Evolutionary conservation across 2,888 invertebrate genomes (phyloP).

Genomic region (Drosophila multiciliata): DNA sequence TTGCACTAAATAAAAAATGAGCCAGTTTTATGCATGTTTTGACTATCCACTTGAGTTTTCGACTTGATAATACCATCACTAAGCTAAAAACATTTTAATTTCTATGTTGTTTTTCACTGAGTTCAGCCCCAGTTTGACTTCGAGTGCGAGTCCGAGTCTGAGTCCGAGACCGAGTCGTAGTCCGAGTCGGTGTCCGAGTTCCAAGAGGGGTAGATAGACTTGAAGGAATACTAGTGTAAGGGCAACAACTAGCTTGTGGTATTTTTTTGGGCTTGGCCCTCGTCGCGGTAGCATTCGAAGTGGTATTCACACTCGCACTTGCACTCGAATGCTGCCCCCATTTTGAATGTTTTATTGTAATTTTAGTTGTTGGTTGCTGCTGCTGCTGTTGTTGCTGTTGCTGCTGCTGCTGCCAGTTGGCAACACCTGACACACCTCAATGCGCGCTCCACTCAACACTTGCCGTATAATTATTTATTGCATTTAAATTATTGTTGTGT

Average conservation of each 20-base stretch:
- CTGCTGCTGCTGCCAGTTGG: slow-evolving; percentile 54
- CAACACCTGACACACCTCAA: slow-evolving; percentile 75
- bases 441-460: slow-evolving; percentile 80
- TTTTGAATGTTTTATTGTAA: slow-evolving; percentile 65
- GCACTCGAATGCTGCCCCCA: slow-evolving; percentile 43
- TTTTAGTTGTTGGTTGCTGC: slow-evolving; percentile 50
- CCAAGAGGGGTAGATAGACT: slow-evolving; percentile 28
- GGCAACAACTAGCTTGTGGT: slow-evolving; percentile 10
- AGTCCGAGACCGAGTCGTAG: neutral
- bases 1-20: neutral
- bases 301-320: neutral
- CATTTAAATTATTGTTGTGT: slow-evolving; percentile 81
- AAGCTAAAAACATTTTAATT: slow-evolving; percentile 6
- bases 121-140: slow-evolving; percentile 13
- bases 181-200: neutral
- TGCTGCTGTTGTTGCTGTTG: slow-evolving; percentile 4
- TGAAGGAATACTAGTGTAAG: slow-evolving; percentile 26
- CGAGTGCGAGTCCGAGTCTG: slow-evolving; percentile 16
- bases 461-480: slow-evolving; percentile 82
- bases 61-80: neutral
- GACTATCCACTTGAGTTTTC: neutral
- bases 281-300: slow-evolving; percentile 9
- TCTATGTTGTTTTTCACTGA: slow-evolving; percentile 2
- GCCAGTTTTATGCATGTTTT: neutral
- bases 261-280: slow-evolving; percentile 60